Conservation (phyloP, 2,113 vertebrate species). For the Collichthys lucidus region DNA sequence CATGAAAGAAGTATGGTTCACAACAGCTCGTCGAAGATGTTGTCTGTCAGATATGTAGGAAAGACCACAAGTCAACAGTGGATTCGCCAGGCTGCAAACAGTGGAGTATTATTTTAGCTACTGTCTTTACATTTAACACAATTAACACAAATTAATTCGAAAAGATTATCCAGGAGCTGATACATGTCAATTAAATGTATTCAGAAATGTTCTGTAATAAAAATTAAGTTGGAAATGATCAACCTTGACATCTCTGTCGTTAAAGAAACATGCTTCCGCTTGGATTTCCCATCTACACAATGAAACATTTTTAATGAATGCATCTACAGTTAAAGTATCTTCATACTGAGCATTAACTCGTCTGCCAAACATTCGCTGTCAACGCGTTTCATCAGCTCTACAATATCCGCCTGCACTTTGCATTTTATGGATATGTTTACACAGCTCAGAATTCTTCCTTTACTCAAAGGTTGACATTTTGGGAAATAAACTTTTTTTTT, state of each 20-base stretch:
- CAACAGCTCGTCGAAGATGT: constrained; percentile 29
- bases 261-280: background rate
- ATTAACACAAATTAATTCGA: background rate
- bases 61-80: background rate
- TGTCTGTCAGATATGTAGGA: background rate
- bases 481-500: background rate
- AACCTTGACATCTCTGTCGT: background rate
- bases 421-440: background rate
- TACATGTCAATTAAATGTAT: background rate
- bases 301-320: background rate
- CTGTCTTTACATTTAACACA: background rate
- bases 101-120: background rate
- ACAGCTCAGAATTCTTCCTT: background rate
- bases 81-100: background rate
- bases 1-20: constrained; percentile 45
- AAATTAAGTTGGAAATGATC: background rate
- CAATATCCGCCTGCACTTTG: background rate
- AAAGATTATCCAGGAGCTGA: background rate
- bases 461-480: background rate
- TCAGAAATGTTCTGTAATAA: background rate
- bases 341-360: background rate
- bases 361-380: background rate
- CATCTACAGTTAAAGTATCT: background rate
- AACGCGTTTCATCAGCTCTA: background rate
- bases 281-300: background rate